Evolutionary conservation across 2,888 invertebrate genomes (phyloP).

Genomic region (Diogma glabrata): DNA sequence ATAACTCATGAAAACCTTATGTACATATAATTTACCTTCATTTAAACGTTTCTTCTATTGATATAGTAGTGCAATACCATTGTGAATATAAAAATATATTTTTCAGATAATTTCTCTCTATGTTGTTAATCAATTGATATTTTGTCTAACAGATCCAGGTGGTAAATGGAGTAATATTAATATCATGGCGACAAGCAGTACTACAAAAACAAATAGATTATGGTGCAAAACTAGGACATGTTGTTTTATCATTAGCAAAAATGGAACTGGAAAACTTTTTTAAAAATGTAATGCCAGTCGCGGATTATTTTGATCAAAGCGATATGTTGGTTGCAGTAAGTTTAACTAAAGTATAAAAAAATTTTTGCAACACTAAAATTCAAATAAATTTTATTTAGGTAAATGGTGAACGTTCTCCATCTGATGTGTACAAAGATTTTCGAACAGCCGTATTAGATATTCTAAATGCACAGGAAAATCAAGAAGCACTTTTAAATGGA

Average conservation of each 20-base stretch:
- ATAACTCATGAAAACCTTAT: no score
- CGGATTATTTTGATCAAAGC: slow-evolving; percentile 81
- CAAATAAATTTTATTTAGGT: slow-evolving; percentile 42
- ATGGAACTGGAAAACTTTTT: slow-evolving; percentile 87
- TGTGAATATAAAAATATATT: no score
- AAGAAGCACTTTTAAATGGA: slow-evolving; percentile 47
- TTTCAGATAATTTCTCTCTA: no score
- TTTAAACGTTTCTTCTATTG: no score
- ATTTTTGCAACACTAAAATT: background rate
- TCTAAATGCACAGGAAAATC: slow-evolving; percentile 56
- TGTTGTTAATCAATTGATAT: slow-evolving; percentile 18
- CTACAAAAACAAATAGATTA: slow-evolving; percentile 83
- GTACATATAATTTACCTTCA: no score
- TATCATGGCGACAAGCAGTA: slow-evolving; percentile 78
- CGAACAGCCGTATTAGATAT: slow-evolving; percentile 65
- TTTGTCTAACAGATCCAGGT: slow-evolving; percentile 61
- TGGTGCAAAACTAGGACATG: slow-evolving; percentile 76
- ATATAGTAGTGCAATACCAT: no score
- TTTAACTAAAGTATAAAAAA: no score
- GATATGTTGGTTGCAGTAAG: slow-evolving; percentile 60
- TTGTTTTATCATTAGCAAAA: slow-evolving; percentile 64
- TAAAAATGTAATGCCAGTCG: slow-evolving; percentile 79
- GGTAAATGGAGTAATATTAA: slow-evolving; percentile 72
- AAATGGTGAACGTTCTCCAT: slow-evolving; percentile 77
- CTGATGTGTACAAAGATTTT: slow-evolving; percentile 79